Evolutionary conservation across 1,140 invertebrate species (phyloP).

Genomic region (Drosophila athabasca): DNA sequence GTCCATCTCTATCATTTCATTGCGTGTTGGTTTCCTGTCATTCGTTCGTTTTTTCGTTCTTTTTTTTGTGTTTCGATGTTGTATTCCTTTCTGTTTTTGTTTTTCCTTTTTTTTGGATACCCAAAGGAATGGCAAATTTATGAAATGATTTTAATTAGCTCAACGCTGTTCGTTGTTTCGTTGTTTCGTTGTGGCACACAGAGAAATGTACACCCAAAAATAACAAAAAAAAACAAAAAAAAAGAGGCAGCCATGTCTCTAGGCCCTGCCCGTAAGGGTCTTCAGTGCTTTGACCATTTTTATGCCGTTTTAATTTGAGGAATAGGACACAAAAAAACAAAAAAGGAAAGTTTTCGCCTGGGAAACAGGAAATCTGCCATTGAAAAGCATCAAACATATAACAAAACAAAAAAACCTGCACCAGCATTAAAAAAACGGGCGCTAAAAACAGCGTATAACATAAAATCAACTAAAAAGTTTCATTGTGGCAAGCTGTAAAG

Average conservation of each 20-base stretch:
- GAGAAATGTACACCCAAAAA: no score
- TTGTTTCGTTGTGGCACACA: no score
- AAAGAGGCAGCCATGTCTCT: not conserved
- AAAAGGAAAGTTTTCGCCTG: constrained; percentile 43
- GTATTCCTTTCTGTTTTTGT: not conserved
- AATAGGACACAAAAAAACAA: constrained; percentile 19
- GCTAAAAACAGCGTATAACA: constrained; percentile 29
- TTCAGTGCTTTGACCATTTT: constrained; percentile 43
- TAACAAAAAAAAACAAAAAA: no score
- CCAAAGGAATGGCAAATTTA: constrained; percentile 74
- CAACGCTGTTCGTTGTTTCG: constrained; percentile 13
- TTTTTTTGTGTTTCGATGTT: constrained; percentile 9
- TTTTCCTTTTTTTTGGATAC: constrained; percentile 13
- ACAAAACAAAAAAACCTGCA: constrained; percentile 17
- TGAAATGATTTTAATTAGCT: constrained; percentile 80
- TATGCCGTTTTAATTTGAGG: constrained; percentile 61
- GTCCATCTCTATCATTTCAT: no score
- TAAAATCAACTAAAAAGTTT: constrained; percentile 63
- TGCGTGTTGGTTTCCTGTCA: no score
- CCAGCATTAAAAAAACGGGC: constrained; percentile 5
- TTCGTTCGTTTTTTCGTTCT: not conserved
- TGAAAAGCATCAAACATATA: constrained; percentile 67
- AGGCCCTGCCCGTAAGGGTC: constrained; percentile 2
- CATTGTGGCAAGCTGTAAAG: constrained; percentile 78
- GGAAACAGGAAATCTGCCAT: constrained; percentile 70